Evolutionary conservation across 2,797 vertebrate species (phyloP), one percentile per base, ranked within the genome.

Genomic region (Kryptolebias ocellatus): DNA sequence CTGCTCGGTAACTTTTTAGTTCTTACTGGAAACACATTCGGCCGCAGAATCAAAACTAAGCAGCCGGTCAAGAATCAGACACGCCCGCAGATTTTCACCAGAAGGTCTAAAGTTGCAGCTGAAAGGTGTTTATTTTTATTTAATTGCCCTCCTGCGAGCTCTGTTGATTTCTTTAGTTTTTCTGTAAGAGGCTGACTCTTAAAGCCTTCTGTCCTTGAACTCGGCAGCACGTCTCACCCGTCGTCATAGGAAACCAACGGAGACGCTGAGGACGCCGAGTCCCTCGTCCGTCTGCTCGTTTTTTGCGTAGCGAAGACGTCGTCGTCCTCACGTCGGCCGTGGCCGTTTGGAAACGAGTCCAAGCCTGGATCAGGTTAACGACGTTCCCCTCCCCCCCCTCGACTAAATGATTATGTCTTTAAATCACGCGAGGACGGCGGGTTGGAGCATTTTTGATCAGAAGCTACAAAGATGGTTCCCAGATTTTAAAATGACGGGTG

Each of bases 21-120:
- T 55, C 39, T 53, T 76, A 64, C 72, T 46, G 29, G 60, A 76
- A 72, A 29, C 24, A 49, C 63, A 52, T 74, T 28, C 49, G 60
- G 74, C 73, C 67, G 56, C 58, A 53, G 72, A 83, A 63, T 72
- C 62, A 60, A 76, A 71, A 47, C 17, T 50, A 54, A 74, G 8
- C 53, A 28, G 37, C 53, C 62, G 24, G 31, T 47, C 18, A 72
- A 16, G 45, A 46, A 7, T 45, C 5, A 68, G 12, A 54, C 53
- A 70, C 50, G 67, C 67, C 28, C 34, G 20, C 27, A 49, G 60
- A 57, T 34, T 29, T 1, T 51, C 29, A 58, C 12, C 18, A 58
- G 55, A 42, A n/a, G 67, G 52, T 37, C 37, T 53, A 42, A 65
- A 11, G 15, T 56, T 67, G 28, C 67, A 49, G 64, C 45, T 61